These are phyloP conservation scores for Drosophila orena DNA, from an alignment of 1,140 invertebrate genomes.

Conservation along the genomic window DNA sequence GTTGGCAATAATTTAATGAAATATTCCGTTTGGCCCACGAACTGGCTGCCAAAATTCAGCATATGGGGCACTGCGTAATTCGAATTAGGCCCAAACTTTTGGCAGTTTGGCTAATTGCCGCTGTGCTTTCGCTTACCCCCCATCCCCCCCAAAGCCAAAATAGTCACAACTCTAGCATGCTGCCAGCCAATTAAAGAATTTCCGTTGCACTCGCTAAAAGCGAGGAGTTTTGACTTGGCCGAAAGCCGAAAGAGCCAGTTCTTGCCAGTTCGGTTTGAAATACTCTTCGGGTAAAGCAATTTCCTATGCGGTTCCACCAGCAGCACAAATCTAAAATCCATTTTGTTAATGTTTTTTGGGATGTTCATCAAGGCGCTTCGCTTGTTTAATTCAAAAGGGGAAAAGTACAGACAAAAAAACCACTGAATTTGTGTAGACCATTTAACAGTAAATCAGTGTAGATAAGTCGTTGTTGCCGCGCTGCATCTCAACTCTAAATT, in stretches of 20 bases:
- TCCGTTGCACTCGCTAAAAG: conserved; percentile 50
- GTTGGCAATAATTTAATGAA: conserved; percentile 72
- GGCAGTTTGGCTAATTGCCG: conserved; percentile 60
- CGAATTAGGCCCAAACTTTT: conserved; percentile 66
- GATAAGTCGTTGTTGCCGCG: too few species aligned
- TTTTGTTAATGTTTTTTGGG: conserved; percentile 5
- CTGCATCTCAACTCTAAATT: too few species aligned
- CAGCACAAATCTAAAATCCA: conserved; percentile 2
- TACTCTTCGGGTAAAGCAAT: conserved; percentile 13
- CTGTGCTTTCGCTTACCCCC: conserved; percentile 12
- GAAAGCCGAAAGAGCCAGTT: conserved; percentile 1
- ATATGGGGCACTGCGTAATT: conserved; percentile 38
- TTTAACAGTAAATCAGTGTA: too few species aligned
- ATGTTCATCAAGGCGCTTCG: neutral
- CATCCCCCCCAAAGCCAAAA: conserved; percentile 17
- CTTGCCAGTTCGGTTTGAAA: conserved; percentile 1
- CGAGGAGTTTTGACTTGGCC: conserved; percentile 7
- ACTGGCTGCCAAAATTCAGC: conserved; percentile 26
- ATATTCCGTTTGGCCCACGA: conserved; percentile 68
- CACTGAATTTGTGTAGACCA: too few species aligned
- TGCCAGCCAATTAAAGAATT: conserved; percentile 62
- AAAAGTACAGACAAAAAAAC: neutral
- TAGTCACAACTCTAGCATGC: conserved; percentile 58
- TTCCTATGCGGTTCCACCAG: conserved; percentile 5
- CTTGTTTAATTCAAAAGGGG: neutral